Base-by-base conservation (phyloP, 2,797 vertebrate species). In the Cuculus canorus region DNA sequence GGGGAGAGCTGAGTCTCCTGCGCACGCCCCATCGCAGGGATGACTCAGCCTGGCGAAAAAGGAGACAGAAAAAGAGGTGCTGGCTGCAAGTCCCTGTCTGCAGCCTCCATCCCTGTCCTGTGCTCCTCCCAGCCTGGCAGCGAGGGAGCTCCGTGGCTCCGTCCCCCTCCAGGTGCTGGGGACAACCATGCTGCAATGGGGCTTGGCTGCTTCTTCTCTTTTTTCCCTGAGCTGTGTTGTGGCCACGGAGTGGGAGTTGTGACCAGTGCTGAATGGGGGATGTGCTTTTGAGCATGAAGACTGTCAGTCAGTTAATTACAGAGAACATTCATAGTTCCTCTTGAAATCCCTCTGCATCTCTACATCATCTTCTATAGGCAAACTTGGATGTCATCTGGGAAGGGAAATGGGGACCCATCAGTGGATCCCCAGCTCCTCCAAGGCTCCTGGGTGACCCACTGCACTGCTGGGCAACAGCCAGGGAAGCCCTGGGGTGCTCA, bases 61-160 rank as follows among this genome's bases (percentile, higher is more conserved):
- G 25, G 30, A 63, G 41, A 1, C 18, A 59, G 35, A 45, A 71
- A 3, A 27, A 80, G 68, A 30, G 60, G 12, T 52, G 37, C 21
- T 48, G 61, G 17, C 32, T 61, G 47, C 25, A 28, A 25, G 1
- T 41, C 17, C 39, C 27, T 15, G 11, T 5, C 43, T 53, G 56
- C 66, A 82, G 59, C 25, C 41, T 23, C 16, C 13, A 18, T 3
- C 53, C 37, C 57, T 50, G 60, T 5, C 9, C 33, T 0, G 5
- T 27, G 52, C 48, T 43, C 57, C 19, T 64, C 57, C 64, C 68
- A 37, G 19, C 0, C 30, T 72, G 79, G 41, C 88, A 69, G 33
- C 0, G 0, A 45, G 48, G 27, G 19, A 33, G 4, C 5, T 9
- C 23, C 11, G 0, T n/a, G 33, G 4, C 5, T 9, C 23, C 11